Evolutionary conservation across 2,888 invertebrate genomes (phyloP).

Genomic region (Pegoplata infirma): DNA sequence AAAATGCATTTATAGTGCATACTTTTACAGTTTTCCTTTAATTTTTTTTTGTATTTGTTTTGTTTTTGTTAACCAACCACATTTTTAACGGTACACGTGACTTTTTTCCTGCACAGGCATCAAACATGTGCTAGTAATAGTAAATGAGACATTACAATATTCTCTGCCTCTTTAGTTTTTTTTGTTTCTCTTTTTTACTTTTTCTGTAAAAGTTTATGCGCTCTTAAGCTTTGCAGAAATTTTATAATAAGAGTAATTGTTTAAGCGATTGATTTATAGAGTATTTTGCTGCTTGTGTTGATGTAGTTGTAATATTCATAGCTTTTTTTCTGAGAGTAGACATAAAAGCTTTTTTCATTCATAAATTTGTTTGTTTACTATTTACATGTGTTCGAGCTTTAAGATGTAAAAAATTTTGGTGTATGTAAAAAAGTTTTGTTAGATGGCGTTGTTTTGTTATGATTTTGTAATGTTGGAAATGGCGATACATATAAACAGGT

Average conservation of each 20-base stretch:
- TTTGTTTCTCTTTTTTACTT: not conserved
- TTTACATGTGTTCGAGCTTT: not conserved
- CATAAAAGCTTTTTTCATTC: constrained; percentile 53
- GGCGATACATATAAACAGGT: too few relatives aligned
- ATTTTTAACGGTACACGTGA: constrained; percentile 41
- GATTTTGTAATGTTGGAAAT: not conserved
- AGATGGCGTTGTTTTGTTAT: constrained; percentile 42
- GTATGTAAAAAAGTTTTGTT: constrained; percentile 31
- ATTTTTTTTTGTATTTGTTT: constrained; percentile 5
- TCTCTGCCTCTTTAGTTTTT: too few relatives aligned
- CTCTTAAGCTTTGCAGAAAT: not conserved
- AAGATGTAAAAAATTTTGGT: not conserved
- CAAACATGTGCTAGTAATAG: constrained; percentile 32
- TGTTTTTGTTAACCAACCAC: constrained; percentile 3
- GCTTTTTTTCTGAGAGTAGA: not conserved
- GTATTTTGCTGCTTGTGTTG: not conserved
- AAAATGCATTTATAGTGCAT: not conserved
- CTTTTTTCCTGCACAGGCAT: constrained; percentile 17
- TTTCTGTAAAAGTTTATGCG: not conserved
- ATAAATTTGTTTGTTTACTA: constrained; percentile 32
- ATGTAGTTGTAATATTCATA: constrained; percentile 2
- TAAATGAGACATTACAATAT: constrained; percentile 13
- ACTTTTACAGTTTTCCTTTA: constrained; percentile 8
- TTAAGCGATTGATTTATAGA: too few relatives aligned
- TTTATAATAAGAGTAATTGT: too few relatives aligned